Base-by-base conservation (phyloP, 2,888 invertebrate genomes). In the Dryadula phaetusa region DNA sequence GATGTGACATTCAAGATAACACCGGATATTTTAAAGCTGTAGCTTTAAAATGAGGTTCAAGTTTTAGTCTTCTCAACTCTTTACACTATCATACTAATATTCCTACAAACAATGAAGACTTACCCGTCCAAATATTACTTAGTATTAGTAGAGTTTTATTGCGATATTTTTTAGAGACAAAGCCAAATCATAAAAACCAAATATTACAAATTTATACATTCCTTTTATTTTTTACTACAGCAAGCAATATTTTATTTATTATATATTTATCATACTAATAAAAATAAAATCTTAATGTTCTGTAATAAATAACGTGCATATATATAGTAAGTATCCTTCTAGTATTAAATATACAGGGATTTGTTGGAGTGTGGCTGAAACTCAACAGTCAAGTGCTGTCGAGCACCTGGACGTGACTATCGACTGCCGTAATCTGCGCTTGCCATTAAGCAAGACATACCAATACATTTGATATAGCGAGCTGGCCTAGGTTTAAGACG, bases 321-420 rank as follows among this genome's bases (percentile, higher is more conserved):
- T n/a, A n/a, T n/a, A n/a, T n/a, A 49, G 14, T 28, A 12, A 32
- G 16, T 34, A 53, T 32, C n/a, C 61, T 62, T 70, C 70, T 61
- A 70, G 70, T 37, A n/a, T 8, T 14, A 2, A 47, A 37, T 47
- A 34, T 40, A 18, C 20, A 44, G 40, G 49, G 20, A 65, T 65
- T 49, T 47, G 40, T 12, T 52, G 47, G 32, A 37, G 60, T 44
- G 47, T 34, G 42, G 56, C 62, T 65, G 58, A 42, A 49, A 52
- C 66, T 76, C 80, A 77, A 70, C 81, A 74, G 83, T 85, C 75
- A 73, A 85, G 83, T 75, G 80, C 67, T 71, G 79, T 87, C 78
- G 79, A 91, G 90, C 75, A 84, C 70, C 74, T 71, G 84, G 82
- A 86, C 90, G 90, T 90, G 90, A 87, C 88, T 86, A 82, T 82